Conservation (phyloP, 2,797 vertebrate genomes). For the Antennarius maculatus region DNA sequence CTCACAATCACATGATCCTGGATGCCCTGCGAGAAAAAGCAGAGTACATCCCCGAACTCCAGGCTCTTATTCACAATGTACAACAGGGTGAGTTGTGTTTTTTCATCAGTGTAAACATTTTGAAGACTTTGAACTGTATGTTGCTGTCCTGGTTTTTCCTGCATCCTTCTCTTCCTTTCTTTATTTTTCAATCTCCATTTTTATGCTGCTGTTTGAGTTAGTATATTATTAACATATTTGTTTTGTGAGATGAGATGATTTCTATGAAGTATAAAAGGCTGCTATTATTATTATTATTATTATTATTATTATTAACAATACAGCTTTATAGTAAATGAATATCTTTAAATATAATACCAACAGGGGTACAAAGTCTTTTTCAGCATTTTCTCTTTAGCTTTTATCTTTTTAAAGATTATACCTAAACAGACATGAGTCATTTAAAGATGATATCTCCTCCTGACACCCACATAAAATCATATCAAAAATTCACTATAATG, state of each 20-base stretch:
- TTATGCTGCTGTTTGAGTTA: neutral
- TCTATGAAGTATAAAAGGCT: neutral
- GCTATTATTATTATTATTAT: no score
- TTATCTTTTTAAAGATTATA: neutral
- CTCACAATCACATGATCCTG: slow-evolving; percentile 92
- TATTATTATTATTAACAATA: neutral
- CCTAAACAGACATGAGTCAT: no score
- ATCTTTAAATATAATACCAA: neutral
- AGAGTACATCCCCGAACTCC: slow-evolving; percentile 90
- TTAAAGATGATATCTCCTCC: no score
- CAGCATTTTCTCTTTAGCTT: neutral
- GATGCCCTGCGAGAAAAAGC: slow-evolving; percentile 93
- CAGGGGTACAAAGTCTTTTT: neutral
- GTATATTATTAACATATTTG: no score
- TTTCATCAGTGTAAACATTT: neutral
- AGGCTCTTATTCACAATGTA: slow-evolving; percentile 88
- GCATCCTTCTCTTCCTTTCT: no score
- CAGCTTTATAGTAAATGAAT: neutral
- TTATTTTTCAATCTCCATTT: neutral
- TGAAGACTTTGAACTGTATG: neutral
- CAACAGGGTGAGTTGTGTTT: slow-evolving; percentile 85
- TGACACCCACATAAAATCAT: no score
- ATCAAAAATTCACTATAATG: no score
- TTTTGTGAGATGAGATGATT: no score
- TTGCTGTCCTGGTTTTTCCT: neutral